Conservation (phyloP, 2,113 vertebrate species). For the Rhea pennata region DNA sequence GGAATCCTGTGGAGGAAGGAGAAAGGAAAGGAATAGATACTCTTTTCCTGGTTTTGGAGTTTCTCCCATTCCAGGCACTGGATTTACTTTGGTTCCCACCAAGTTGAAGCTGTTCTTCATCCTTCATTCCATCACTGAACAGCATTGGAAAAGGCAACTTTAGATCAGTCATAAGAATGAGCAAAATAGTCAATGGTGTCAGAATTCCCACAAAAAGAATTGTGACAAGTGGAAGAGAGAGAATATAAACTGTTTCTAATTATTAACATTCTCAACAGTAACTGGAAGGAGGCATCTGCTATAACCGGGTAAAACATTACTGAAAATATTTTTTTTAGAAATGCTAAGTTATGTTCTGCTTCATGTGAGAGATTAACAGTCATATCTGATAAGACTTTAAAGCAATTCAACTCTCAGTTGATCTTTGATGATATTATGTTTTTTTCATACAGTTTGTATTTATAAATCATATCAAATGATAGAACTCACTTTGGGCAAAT, state of each 20-base stretch:
- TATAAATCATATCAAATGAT: background rate
- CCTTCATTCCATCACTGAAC: slow-evolving; percentile 43
- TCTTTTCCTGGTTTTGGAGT: slow-evolving; percentile 53
- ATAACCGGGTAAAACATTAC: background rate
- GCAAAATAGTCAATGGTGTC: slow-evolving; percentile 63
- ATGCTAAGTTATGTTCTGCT: background rate
- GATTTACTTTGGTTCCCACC: slow-evolving; percentile 65
- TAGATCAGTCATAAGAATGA: slow-evolving; percentile 64
- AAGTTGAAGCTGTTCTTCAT: background rate
- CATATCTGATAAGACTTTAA: background rate
- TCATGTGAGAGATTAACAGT: background rate
- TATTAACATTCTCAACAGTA: slow-evolving; percentile 1
- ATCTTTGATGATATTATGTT: background rate
- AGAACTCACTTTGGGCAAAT: background rate
- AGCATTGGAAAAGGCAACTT: slow-evolving; percentile 61
- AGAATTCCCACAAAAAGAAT: slow-evolving; percentile 67
- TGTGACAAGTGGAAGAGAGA: slow-evolving; percentile 48
- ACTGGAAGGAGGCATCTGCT: slow-evolving; percentile 43
- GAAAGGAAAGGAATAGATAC: background rate
- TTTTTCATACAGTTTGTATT: background rate
- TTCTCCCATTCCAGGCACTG: slow-evolving; percentile 58
- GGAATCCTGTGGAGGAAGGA: background rate
- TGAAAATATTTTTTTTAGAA: slow-evolving; percentile 15
- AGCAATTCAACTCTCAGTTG: background rate
- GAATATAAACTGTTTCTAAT: slow-evolving; percentile 19